Percentiles rank a stretch among this genome's conserved stretches.
phyloP scores from a whole-genome alignment of 2,113 vertebrate species.

The Craseonycteris thonglongyai region DNA sequence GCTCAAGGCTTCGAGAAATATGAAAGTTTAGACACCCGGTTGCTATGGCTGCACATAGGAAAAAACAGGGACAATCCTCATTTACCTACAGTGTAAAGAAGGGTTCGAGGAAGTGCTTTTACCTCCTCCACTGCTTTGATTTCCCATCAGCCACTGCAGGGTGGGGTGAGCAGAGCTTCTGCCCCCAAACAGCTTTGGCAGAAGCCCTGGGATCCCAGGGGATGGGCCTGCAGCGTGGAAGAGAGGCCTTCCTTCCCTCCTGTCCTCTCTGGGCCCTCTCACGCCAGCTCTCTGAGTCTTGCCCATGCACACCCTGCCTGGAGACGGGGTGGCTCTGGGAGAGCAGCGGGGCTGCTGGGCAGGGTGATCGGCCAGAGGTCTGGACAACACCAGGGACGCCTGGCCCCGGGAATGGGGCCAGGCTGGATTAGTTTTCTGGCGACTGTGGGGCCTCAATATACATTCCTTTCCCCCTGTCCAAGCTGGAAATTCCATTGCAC shows the following conservation, averaged over 20 bases:
- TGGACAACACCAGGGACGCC: not conserved
- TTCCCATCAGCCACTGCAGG: not conserved
- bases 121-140: not conserved
- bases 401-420: not conserved
- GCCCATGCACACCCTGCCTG: not conserved
- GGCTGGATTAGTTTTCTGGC: slow-evolving; percentile 4
- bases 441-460: not conserved
- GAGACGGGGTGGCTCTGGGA: not conserved
- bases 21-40: not conserved
- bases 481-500: not conserved
- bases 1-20: not conserved
- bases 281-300: not conserved
- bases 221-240: rapidly evolving
- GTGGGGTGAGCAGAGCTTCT: not conserved
- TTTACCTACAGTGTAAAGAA: not conserved
- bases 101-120: not conserved
- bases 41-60: not conserved
- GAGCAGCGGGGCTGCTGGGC: not conserved
- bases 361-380: not conserved
- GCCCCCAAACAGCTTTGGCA: not conserved
- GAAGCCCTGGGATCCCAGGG: not conserved
- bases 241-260: not conserved
- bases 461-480: not conserved
- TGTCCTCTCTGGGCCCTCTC: not conserved
- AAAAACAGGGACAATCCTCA: not conserved